A percentile compares a stretch with the other conserved stretches of the same genome.
Evolutionary conservation across 1,140 invertebrate species (phyloP).

Genomic region (Drosophila bifasciata): DNA sequence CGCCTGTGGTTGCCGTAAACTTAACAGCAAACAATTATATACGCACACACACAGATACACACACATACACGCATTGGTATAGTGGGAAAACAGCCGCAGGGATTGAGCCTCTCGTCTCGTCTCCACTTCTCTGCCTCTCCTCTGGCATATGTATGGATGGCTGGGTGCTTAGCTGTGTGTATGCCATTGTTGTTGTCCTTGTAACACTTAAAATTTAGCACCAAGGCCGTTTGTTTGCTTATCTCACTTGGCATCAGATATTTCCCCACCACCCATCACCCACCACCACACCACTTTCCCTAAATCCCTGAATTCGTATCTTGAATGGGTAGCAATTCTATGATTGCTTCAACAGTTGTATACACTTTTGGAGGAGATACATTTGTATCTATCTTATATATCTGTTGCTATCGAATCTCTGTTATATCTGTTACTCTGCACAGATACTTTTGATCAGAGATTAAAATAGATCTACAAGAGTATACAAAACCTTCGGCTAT

Average conservation of each 20-base stretch:
- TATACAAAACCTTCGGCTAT: too few relatives aligned
- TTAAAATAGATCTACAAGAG: too few relatives aligned
- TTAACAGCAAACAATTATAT: conserved; percentile 81
- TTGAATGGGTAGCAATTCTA: too few relatives aligned
- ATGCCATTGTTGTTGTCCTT: conserved; percentile 65
- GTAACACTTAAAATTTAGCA: conserved; percentile 83
- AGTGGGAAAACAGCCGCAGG: conserved; percentile 64
- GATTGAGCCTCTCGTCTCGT: conserved; percentile 46
- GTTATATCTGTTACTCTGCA: too few relatives aligned
- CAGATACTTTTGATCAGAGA: too few relatives aligned
- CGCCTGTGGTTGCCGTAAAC: conserved; percentile 75
- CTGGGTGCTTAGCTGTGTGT: conserved; percentile 9
- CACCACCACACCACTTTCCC: too few relatives aligned
- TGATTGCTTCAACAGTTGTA: too few relatives aligned
- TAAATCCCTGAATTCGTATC: too few relatives aligned
- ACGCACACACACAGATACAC: conserved; percentile 20
- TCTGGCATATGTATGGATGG: neutral
- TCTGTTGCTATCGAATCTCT: too few relatives aligned
- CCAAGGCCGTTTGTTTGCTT: conserved; percentile 79
- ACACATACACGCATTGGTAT: conserved; percentile 14
- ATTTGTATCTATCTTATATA: too few relatives aligned
- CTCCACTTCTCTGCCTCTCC: conserved; percentile 28
- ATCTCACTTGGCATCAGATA: conserved; percentile 72
- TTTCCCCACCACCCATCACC: too few relatives aligned
- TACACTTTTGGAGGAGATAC: too few relatives aligned